These are phyloP conservation scores for Tolmerus cingulatus DNA, from an alignment of 2,888 invertebrate genomes.

Conservation along the genomic window DNA sequence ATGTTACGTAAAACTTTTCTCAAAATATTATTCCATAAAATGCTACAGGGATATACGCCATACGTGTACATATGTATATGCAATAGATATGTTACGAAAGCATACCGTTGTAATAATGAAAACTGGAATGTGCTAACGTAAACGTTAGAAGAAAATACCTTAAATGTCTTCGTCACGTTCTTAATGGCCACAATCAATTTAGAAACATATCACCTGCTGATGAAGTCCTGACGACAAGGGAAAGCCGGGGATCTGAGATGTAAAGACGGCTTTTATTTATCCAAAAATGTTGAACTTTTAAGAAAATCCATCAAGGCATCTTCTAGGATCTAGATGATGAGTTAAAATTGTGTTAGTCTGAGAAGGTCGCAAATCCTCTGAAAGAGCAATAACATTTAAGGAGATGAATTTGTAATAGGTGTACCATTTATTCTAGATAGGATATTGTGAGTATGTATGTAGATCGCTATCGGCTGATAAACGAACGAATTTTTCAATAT, in stretches of 20 bases:
- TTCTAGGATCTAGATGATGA: neutral
- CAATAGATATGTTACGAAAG: neutral
- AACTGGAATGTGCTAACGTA: neutral
- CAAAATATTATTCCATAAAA: neutral
- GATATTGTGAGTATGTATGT: too few species aligned
- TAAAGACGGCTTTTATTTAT: neutral
- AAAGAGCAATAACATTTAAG: neutral
- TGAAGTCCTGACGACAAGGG: neutral
- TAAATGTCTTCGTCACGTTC: neutral
- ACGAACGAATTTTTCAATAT: neutral
- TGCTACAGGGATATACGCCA: neutral
- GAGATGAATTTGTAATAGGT: neutral
- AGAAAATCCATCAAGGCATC: neutral
- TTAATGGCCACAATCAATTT: slow-evolving; percentile 7
- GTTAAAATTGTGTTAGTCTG: neutral
- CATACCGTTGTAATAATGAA: neutral
- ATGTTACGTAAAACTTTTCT: neutral
- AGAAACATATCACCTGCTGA: neutral
- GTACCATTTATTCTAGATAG: neutral
- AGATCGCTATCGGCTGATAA: too few species aligned
- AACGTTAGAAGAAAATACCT: neutral
- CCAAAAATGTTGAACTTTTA: neutral
- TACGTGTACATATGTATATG: neutral
- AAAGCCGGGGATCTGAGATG: neutral
- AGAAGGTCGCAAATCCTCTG: neutral